Conservation (phyloP, 2,113 vertebrate species). For the Notarius quadriscutis region DNA sequence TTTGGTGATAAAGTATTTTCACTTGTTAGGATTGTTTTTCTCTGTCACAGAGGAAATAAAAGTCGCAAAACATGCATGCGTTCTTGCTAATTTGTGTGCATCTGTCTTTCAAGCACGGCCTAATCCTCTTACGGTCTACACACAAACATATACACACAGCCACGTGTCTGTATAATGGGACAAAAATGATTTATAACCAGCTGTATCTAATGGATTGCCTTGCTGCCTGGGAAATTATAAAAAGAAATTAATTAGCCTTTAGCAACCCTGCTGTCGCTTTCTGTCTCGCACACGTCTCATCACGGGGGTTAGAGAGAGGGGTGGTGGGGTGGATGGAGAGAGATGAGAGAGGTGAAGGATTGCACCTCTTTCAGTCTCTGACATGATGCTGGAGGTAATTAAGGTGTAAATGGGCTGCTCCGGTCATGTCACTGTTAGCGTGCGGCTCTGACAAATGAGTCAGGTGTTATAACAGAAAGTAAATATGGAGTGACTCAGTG, state of each 20-base stretch:
- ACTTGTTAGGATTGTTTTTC: background rate
- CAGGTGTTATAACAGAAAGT: background rate
- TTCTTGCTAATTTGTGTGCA: background rate
- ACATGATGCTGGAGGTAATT: conserved; percentile 62
- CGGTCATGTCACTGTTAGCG: conserved; percentile 46
- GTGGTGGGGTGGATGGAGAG: background rate
- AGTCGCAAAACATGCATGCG: background rate
- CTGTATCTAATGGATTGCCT: conserved; percentile 73
- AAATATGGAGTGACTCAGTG: background rate
- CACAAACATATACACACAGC: background rate
- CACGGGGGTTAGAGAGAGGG: background rate
- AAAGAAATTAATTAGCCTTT: conserved; percentile 78
- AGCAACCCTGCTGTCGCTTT: conserved; percentile 71
- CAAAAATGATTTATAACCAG: conserved; percentile 74
- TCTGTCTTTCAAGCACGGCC: background rate
- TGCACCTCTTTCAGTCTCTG: conserved; percentile 17
- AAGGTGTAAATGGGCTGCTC: conserved; percentile 57
- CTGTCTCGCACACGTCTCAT: conserved; percentile 36
- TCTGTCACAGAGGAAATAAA: background rate
- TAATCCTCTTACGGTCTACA: conserved; percentile 1
- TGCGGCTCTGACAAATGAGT: background rate
- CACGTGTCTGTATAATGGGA: conserved; percentile 23
- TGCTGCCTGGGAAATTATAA: conserved; percentile 74
- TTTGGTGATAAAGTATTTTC: background rate
- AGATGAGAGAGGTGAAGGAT: conserved; percentile 2